These are phyloP conservation scores for Heliconius charithonia DNA, from an alignment of 2,888 invertebrate genomes.

Conservation along the genomic window DNA sequence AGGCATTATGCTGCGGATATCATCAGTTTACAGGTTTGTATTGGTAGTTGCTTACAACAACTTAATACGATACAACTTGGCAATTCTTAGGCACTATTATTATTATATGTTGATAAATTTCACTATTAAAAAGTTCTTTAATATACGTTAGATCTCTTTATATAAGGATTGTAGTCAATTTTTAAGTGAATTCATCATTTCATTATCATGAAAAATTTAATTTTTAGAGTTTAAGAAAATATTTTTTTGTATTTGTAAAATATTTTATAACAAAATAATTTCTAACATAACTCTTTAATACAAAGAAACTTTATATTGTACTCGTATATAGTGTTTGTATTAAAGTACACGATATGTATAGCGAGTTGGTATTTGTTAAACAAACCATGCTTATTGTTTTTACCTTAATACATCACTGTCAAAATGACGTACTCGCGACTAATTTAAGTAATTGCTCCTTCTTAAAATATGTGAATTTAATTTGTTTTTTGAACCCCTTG, in stretches of 20 bases:
- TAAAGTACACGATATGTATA: background rate
- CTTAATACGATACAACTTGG: background rate
- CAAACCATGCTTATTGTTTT: slow-evolving; percentile 12
- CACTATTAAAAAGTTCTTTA: background rate
- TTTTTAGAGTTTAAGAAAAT: background rate
- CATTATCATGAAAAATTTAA: background rate
- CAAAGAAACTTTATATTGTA: background rate
- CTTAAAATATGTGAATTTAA: slow-evolving; percentile 9
- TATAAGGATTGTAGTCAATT: background rate
- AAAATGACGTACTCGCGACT: slow-evolving; percentile 26
- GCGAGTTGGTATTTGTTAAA: slow-evolving; percentile 7
- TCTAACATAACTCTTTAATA: background rate
- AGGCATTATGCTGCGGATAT: slow-evolving; percentile 98
- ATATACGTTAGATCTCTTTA: background rate
- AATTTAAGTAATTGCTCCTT: slow-evolving; percentile 10
- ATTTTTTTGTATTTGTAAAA: background rate
- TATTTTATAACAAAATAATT: slow-evolving; percentile 1
- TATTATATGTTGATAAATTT: background rate
- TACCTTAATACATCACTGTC: slow-evolving; percentile 50
- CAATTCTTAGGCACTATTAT: background rate
- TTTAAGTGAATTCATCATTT: background rate
- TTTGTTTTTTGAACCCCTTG: slow-evolving; percentile 11
- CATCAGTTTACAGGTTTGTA: slow-evolving; percentile 89
- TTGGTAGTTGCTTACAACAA: background rate
- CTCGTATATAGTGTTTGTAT: background rate